Evolutionary conservation across 37 sponge, comb jelly and placozoan genomes (phyloP).

Genomic region (Halichondria panicea): DNA sequence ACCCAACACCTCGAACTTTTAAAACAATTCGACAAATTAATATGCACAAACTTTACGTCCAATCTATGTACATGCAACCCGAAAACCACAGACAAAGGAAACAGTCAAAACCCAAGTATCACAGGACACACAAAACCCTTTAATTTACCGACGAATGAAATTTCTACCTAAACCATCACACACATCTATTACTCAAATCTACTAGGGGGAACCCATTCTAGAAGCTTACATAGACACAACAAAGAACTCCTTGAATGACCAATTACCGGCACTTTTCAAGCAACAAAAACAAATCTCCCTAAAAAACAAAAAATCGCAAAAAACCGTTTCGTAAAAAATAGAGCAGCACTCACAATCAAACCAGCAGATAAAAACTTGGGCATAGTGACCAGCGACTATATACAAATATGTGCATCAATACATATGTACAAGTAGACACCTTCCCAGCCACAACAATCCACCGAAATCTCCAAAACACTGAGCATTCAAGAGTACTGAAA

Average conservation of each 20-base stretch:
- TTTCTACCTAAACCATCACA: conserved; percentile 7
- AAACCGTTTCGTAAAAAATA: not conserved
- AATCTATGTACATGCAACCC: not conserved
- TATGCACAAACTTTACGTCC: not conserved
- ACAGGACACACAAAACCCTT: not conserved
- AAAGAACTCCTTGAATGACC: not conserved
- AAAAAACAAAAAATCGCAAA: not conserved
- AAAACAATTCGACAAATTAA: not conserved
- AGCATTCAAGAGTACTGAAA: not conserved
- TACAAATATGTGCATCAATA: not conserved
- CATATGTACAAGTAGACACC: conserved; percentile 29
- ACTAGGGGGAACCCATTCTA: not conserved
- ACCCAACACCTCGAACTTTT: not conserved
- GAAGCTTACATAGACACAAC: conserved; percentile 13
- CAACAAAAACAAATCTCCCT: not conserved
- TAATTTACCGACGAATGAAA: conserved; percentile 19
- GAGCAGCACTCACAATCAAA: conserved; percentile 6
- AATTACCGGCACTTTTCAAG: not conserved
- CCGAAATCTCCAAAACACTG: not conserved
- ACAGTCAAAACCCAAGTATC: not conserved
- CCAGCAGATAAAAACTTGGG: conserved; percentile 37
- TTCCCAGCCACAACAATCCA: conserved; percentile 60
- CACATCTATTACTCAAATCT: not conserved
- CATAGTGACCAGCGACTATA: conserved; percentile 15
- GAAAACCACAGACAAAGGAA: not conserved